A percentile compares a stretch with the other conserved stretches of the same genome.
phyloP scores from a whole-genome alignment of 2,113 vertebrate genomes.

The Colius striatus region DNA sequence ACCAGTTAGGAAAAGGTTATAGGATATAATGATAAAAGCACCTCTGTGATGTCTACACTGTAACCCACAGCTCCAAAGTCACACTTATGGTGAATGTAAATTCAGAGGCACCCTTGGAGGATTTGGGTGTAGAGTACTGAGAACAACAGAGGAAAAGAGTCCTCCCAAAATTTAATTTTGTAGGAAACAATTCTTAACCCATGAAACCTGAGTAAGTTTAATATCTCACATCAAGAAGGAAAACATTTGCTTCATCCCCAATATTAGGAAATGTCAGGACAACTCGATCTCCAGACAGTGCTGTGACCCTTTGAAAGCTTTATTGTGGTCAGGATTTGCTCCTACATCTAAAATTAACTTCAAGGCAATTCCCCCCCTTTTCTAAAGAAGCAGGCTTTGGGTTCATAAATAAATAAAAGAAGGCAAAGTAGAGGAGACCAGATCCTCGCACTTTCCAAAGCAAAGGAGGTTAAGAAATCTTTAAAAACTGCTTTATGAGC shows the following conservation, averaged over 20 bases:
- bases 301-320: slow-evolving; percentile 33
- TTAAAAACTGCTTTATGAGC: background rate
- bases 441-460: slow-evolving; percentile 1
- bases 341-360: slow-evolving; percentile 13
- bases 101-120: background rate
- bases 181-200: background rate
- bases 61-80: background rate
- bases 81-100: background rate
- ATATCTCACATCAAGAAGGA: background rate
- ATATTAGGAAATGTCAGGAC: background rate
- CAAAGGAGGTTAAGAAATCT: slow-evolving; percentile 2
- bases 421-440: background rate
- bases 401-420: slow-evolving; percentile 10
- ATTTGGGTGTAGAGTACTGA: background rate
- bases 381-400: background rate
- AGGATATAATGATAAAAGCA: background rate
- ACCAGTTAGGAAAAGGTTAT: background rate
- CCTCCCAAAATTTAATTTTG: background rate
- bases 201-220: background rate
- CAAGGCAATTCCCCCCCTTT: background rate
- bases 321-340: slow-evolving; percentile 36
- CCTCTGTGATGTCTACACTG: background rate
- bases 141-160: background rate
- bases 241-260: background rate
- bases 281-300: background rate